Evolutionary conservation across 2,113 vertebrate genomes (phyloP), one percentile per base, ranked within the genome.

Genomic region (Apteryx mantelli): DNA sequence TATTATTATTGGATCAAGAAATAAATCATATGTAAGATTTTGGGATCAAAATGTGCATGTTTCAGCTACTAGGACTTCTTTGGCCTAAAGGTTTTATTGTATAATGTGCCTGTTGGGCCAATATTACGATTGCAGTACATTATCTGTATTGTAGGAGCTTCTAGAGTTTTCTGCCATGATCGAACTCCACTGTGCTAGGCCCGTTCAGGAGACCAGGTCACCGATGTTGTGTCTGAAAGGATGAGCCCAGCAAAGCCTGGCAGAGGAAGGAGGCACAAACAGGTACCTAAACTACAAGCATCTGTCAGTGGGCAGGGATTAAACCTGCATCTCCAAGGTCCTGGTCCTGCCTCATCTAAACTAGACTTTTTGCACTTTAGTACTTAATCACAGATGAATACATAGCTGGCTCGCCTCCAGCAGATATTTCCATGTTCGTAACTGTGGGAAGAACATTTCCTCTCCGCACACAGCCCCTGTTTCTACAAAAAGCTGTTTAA

Each of bases 141-240:
- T 44, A 34, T 42, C 30, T 53, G 28, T 5, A 16, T 11, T 60
- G 58, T 7, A 55, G 75, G 0, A 38, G 48, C 63, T 91, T 46
- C 77, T 76, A 78, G 89, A 46, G 30, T 30, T 71, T 73, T 19
- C 69, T 21, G 13, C 38, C 7, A 25, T 25, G 60, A 61, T 36
- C 55, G 42, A 34, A 34, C 36, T 66, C 55, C 64, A 61, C 17
- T 5, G 48, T 40, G 82, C 74, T 61, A 66, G 32, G 73, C 58
- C 13, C 56, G 71, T 5, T 63, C 53, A 80, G 36, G 52, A 78
- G 50, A 68, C 38, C 56, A 58, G 28, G 15, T 11, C 69, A 16
- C 46, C 0, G 0, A 13, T 1, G n/a, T 52, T 30, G 3, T 2
- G 42, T 63, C 25, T 17, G 69, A 74, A 69, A 60, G 55, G 44